A percentile compares a stretch with the other conserved stretches of the same genome.
phyloP scores from a whole-genome alignment of 2,113 vertebrate species.

The Saccopteryx bilineata region DNA sequence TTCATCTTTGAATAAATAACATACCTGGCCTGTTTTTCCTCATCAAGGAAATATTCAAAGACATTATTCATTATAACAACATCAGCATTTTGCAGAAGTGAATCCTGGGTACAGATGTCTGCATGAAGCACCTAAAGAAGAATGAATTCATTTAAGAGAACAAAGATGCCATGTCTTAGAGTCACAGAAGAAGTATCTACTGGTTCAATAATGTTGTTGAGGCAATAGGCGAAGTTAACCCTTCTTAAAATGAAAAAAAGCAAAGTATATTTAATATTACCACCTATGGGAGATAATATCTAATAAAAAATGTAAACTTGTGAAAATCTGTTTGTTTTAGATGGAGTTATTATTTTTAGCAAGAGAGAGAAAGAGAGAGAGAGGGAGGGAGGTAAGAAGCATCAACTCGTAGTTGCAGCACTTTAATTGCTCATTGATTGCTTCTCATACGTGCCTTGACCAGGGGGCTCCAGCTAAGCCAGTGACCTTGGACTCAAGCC shows the following conservation, averaged over 20 bases:
- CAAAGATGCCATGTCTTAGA: neutral
- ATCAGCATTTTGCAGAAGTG: conserved; percentile 92
- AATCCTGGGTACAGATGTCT: conserved; percentile 92
- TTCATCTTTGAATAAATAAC: conserved; percentile 81
- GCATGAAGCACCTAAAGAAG: conserved; percentile 92
- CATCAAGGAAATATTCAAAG: conserved; percentile 97
- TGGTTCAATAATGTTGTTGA: neutral
- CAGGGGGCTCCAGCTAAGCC: too few species aligned
- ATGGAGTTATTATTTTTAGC: neutral
- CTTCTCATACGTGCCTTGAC: too few species aligned
- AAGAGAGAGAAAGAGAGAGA: too few species aligned
- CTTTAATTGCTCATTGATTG: too few species aligned
- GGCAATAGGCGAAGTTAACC: neutral
- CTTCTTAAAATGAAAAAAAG: neutral
- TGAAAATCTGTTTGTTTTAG: conserved; percentile 38
- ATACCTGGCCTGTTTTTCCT: conserved; percentile 92
- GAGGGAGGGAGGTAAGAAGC: too few species aligned
- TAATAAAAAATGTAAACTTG: conserved; percentile 23
- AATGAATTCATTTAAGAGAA: conserved; percentile 75
- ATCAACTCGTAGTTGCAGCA: too few species aligned
- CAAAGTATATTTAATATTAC: neutral
- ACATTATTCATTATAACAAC: conserved; percentile 98
- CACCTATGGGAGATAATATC: neutral
- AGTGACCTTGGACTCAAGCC: too few species aligned
- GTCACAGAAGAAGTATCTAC: neutral